Base-by-base conservation (phyloP, 2,113 vertebrate genomes). In the Cephalopterus ornatus region DNA sequence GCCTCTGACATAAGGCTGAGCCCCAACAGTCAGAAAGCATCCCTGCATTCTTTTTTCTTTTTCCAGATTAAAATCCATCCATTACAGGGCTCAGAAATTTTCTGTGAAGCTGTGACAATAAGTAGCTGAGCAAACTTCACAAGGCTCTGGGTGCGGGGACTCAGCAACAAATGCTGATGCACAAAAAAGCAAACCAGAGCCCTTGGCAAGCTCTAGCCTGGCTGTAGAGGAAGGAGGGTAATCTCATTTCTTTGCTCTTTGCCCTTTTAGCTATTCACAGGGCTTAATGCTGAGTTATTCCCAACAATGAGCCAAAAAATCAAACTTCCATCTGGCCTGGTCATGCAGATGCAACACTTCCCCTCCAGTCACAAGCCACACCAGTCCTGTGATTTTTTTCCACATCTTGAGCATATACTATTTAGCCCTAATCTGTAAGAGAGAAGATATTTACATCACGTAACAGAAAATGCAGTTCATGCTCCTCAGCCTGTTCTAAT, bases 191-290 rank as follows among this genome's bases (percentile, higher is more conserved):
- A 73, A 89, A 63, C 16, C 9, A 14, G 67, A 92, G 59, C 85
- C 50, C 47, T 80, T 3, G 8, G 71, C 46, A 59, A 55, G 59
- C 33, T 88, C 35, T 66, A 62, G 50, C 63, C 14, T 7, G 1
- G 72, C 67, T 26, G 1, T 1, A 62, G 55, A 66, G 47, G 30
- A 50, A 74, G 67, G 56, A 88, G 65, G 63, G 84, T 88, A 94
- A 96, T 94, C 92, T 78, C 47, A 47, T 90, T 93, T 90, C 67
- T 84, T 67, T 85, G 62, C 90, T 93, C 59, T 88, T 86, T 88
- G 90, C 79, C 79, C 90, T 88, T 96, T 83, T 56, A 47, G 88
- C 72, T 67, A 75, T 87, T 93, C 90, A 84, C 72, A 47, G 79
- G 52, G 47, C 35, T 93, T 84, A 84, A 72, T 65, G 83, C 61